Percentiles rank a stretch among this genome's conserved stretches.
Conservation (phyloP, 2,888 invertebrate genomes). For the Xylota sylvarum region DNA sequence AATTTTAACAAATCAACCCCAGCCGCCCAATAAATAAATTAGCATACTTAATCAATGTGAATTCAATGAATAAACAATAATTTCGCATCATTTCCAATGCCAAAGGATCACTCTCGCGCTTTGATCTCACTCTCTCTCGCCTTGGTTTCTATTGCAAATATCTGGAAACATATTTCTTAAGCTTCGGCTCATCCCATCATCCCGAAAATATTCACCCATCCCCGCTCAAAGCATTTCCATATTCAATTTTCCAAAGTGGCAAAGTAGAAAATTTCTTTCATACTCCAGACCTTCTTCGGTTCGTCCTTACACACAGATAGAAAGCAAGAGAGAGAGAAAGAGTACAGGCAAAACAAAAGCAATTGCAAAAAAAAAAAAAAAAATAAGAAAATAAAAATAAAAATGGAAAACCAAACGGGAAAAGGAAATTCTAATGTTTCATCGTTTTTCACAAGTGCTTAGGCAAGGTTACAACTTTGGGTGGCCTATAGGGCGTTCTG, state of each 20-base stretch:
- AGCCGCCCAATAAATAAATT: constrained; percentile 42
- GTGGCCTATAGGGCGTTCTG: too few relatives aligned
- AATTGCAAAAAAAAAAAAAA: constrained; percentile 27
- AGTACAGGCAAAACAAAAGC: constrained; percentile 31
- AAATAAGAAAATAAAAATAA: constrained; percentile 10
- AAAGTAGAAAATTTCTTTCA: constrained; percentile 17
- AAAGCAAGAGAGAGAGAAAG: too few relatives aligned
- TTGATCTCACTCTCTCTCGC: constrained; percentile 24
- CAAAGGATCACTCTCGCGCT: constrained; percentile 26
- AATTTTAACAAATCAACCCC: constrained; percentile 23
- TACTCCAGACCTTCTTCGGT: not conserved
- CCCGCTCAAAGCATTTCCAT: constrained; percentile 43
- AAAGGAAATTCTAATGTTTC: constrained; percentile 53
- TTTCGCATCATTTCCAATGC: constrained; percentile 38
- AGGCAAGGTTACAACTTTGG: constrained; percentile 27
- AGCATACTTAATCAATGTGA: constrained; percentile 40
- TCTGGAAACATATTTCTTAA: constrained; percentile 39
- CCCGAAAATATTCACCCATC: not conserved
- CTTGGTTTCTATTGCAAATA: constrained; percentile 22
- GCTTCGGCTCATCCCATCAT: not conserved
- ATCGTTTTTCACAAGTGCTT: constrained; percentile 52
- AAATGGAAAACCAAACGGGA: constrained; percentile 15
- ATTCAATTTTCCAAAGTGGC: constrained; percentile 63
- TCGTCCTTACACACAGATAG: too few relatives aligned
- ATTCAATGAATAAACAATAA: constrained; percentile 55